Evolutionary conservation across 2,113 vertebrate genomes (phyloP), one percentile per base, ranked within the genome.

Genomic region (Rana temporaria): DNA sequence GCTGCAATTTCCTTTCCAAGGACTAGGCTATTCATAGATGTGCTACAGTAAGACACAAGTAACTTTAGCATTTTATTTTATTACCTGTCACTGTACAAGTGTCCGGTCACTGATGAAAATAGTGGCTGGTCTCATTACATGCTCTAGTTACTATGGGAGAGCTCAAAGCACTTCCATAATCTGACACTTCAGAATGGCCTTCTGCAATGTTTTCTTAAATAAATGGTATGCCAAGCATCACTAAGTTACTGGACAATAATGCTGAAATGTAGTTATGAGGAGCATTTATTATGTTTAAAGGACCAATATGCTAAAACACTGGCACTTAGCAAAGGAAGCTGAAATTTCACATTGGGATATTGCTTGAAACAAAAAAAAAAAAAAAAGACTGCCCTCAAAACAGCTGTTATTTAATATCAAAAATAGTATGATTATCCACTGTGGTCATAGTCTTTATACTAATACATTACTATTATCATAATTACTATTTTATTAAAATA

Each of bases 121-220:
- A 79, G 64, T 57, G 30, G 60, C 78, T 79, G 77, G 14, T 65
- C 60, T 82, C 52, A 74, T 82, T 81, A 82, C 70, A 82, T 66
- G 42, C 65, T 56, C 65, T 19, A 55, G 22, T 53, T 24, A 66
- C 53, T 55, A 65, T 15, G 55, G 71, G 24, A 18, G 24, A 18
- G 30, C 52, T 59, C 24, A 17, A 42, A 24, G 48, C 70, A 74
- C 19, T 20, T 81, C 63, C 19, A 74, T 56, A 66, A 74, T 34
- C 19, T 73, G 79, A 73, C 60, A 63, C 78, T n/a, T 52, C 32
- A 26, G 12, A 32, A 65, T 22, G 42, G 60, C 3, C 38, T 19
- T 63, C 57, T 72, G 57, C 53, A 24, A 69, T 79, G 78, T 79
- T 79, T 80, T 62, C 56, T 38, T 59, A 81, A 71, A 57, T 42